Evolutionary conservation across 2,113 vertebrate species (phyloP).

Genomic region (Lophotis ruficrista): DNA sequence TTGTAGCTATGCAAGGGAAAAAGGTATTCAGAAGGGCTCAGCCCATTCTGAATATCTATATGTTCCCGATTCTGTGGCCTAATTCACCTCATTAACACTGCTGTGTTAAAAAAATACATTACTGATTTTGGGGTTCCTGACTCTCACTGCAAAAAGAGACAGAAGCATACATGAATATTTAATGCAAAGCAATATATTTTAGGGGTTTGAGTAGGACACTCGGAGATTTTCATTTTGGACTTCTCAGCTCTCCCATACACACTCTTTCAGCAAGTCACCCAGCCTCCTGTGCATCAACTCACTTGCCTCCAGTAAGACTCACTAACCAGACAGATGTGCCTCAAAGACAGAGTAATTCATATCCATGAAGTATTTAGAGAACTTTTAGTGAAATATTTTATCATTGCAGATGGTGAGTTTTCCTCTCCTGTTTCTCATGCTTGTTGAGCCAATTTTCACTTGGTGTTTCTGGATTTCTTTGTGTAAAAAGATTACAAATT

Average conservation of each 20-base stretch:
- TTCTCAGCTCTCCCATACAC: not conserved
- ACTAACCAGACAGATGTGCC: not conserved
- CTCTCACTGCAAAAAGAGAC: rapidly evolving
- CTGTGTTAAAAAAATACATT: not conserved
- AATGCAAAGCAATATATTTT: not conserved
- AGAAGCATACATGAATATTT: not conserved
- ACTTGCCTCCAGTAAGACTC: not conserved
- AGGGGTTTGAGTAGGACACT: not conserved
- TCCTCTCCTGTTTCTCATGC: not conserved
- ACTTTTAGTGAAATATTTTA: not conserved
- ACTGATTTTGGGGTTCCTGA: not conserved
- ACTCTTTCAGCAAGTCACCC: not conserved
- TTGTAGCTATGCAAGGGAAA: not conserved
- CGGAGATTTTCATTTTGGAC: not conserved
- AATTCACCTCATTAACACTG: not conserved
- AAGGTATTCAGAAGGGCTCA: not conserved
- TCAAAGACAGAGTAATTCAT: not conserved
- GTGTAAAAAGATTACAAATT: not conserved
- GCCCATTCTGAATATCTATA: not conserved
- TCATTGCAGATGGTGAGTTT: not conserved
- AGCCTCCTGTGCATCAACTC: not conserved
- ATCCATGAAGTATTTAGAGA: not conserved
- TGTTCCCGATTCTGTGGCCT: not conserved
- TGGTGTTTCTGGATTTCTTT: not conserved
- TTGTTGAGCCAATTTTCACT: not conserved